Evolutionary conservation across 2,888 invertebrate genomes (phyloP).

Genomic region (Ernsta delagoae): DNA sequence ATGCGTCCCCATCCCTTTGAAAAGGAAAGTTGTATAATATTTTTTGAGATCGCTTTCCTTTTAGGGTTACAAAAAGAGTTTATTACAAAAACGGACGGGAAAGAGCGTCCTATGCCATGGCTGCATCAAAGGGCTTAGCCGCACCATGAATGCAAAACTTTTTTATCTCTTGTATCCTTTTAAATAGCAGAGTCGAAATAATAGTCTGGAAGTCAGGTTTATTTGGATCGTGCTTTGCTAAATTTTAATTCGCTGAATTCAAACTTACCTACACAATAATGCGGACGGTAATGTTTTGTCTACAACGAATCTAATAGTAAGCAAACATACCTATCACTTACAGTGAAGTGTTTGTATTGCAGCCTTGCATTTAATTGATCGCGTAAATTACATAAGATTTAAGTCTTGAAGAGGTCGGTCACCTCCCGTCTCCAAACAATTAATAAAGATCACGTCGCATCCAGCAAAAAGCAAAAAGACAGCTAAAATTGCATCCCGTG

Average conservation of each 20-base stretch:
- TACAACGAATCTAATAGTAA: background rate
- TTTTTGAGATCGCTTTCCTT: conserved; percentile 75
- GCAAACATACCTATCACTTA: background rate
- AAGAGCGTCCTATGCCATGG: conserved; percentile 48
- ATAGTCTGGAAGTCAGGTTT: conserved; percentile 4
- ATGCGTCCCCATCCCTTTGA: conserved; percentile 77
- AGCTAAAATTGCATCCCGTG: conserved; percentile 64
- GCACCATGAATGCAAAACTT: conserved; percentile 55
- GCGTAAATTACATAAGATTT: conserved; percentile 27
- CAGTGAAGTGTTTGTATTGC: background rate
- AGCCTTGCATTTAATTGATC: conserved; percentile 8
- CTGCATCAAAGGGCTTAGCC: conserved; percentile 68
- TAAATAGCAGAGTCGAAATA: conserved; percentile 20
- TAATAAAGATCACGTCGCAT: conserved; percentile 45
- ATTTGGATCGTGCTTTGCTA: background rate
- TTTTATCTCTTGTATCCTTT: conserved; percentile 43
- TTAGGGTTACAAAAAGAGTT: conserved; percentile 64
- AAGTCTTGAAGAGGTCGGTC: conserved; percentile 58
- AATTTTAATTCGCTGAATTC: conserved; percentile 11
- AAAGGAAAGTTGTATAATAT: conserved; percentile 79
- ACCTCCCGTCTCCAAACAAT: conserved; percentile 65
- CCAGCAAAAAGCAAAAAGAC: conserved; percentile 64
- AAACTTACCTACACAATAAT: background rate
- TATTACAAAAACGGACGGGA: conserved; percentile 67
- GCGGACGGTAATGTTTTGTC: background rate